Base-by-base conservation (phyloP, 2,888 invertebrate species). In the Xylota sylvarum region DNA sequence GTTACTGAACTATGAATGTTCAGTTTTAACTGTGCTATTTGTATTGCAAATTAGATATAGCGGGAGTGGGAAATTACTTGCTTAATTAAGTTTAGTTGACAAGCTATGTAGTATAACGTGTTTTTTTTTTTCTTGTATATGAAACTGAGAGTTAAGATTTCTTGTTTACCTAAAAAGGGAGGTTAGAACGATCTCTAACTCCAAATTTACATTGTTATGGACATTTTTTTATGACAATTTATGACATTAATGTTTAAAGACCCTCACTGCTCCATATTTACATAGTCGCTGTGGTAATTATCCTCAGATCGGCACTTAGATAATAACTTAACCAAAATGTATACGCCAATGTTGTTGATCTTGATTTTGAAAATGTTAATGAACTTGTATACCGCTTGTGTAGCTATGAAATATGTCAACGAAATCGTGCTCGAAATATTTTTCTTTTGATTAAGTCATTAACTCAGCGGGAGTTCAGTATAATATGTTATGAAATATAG, bases 31-130 rank as follows among this genome's bases (percentile, higher is more conserved):
- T 72, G 52, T 55, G n/a, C 30, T 52, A 64, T 79, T 64, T 72
- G 46, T 55, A n/a, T 52, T 78, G 78, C 70, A 62, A 78, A 70
- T 79, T 46, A 78, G 67, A 40, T 37, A 1, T 9, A 76, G 32
- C 35, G 32, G n/a, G 10, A 30, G 60, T 17, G 6, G 12, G 19
- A 14, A 56, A 56, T 32, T 56, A 32, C 32, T 23, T 35, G 5
- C 2, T 50, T 17, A 12, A 7, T 30, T 40, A 7, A 19, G 14
- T 37, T 56, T 3, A 35, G 50, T 14, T 46, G 65, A 50, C 50
- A 37, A 67, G 30, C 9, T 27, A n/a, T 23, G 23, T 67, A 5
- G 1, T 12, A 52, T 4, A 67, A 69, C 55, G 9, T 17, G 70
- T 70, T 43, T 56, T 10, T 7, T 37, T 2, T 10, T 70, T 30